Base-by-base conservation (phyloP, 23 tunicate species). In the Trididemnum clinides region DNA sequence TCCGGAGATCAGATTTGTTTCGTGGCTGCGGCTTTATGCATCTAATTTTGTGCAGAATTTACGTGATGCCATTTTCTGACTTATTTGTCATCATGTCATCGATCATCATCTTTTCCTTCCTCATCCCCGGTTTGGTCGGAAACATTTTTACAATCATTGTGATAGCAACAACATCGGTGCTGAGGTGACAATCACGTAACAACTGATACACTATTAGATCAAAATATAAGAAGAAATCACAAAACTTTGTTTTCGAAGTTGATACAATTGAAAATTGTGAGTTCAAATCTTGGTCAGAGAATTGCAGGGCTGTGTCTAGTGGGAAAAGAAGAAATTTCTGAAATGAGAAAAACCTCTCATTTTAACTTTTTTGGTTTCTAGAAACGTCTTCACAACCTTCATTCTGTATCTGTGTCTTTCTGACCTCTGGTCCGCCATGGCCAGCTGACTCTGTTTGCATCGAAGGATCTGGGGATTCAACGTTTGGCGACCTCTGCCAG, bases 381-480 rank as follows among this genome's bases (percentile, higher is more conserved):
- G 91, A 49, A 87, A 87, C 33, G 32, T 87, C 49, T 87, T 87
- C 64, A 80, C 66, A 81, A 38, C 50, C 30, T 87, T 87, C 31
- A 90, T 90, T 44, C 28, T 80, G 65, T 85, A 86, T n/a, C 77
- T 90, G 66, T 90, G 95, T 57, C 84, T 64, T 3, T 90, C 95
- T 18, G 95, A 90, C 54, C 51, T 90, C 1, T 66, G 50, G 36
- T 90, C 95, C 19, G 82, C 90, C 0, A 36, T 90, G 62, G 85
- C 85, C 51, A 90, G 95, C 57, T 85, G 90, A 87, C 34, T 90
- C 33, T 90, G 81, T 50, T 79, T 90, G 64, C 81, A 90, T 35
- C 66, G 95, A 59, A 85, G 95, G 33, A 90, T 90, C 1, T 90
- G 95, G 95, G 95, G 95, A 0, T 90, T 90, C 65, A 90, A 90